Evolutionary conservation across 1,140 invertebrate species (phyloP), one percentile per base, ranked within the genome.

Genomic region (Drosophila chauvacae): DNA sequence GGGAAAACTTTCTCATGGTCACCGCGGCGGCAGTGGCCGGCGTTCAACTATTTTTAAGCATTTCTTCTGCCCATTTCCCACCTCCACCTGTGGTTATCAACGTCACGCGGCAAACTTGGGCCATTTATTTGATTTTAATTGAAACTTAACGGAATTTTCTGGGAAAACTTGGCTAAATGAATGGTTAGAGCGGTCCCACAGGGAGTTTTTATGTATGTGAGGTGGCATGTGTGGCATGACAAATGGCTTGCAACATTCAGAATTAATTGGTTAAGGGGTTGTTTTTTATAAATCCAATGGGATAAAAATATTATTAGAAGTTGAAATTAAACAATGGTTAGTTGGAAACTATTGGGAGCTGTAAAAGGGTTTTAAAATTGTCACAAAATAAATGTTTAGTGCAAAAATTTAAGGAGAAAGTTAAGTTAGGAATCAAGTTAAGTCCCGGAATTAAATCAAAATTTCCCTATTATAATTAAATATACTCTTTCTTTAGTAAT

Each of bases 81-180:
- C 26, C 39, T 39, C 37, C 28, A 50, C 41, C 42, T 57, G 11
- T 26, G 62, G 65, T 42, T 63, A 68, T 57, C 44, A 61, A 66
- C 66, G 56, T 72, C 68, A 72, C 37, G 48, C 10, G 41, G 33
- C 41, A 44, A 81, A 72, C 58, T 76, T 79, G 50, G 39, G 23
- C 45, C 45, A 69, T 77, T 65, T 61, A 58, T 68, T 71, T 71
- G 58, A 42, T 47, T 62, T 66, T 76, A 76, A 83, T 82, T 83
- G 61, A 75, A 66, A 75, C 41, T 50, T 37, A 45, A 44, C 51
- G 48, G 28, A 57, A 28, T 23, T 50, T 33, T 23, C 14, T 37
- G 44, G 18, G 45, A 47, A 45, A 68, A 41, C 39, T 50, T 30
- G 28, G 30, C 33, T 45, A 33, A 50, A 58, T 20, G 35, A 59